phyloP scores from a whole-genome alignment of 2,113 vertebrate species.

The Chitala chitala region DNA sequence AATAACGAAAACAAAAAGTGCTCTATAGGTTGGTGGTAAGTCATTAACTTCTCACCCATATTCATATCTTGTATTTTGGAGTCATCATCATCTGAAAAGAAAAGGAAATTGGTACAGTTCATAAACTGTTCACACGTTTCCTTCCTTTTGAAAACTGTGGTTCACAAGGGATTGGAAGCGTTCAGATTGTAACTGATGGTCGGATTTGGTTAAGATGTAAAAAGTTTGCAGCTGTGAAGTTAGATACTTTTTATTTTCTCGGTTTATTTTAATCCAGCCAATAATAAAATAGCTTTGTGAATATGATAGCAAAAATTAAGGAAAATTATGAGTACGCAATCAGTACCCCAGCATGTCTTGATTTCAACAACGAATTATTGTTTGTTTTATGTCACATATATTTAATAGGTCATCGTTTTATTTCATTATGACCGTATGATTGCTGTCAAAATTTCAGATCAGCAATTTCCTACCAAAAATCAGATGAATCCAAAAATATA shows the following conservation, averaged over 20 bases:
- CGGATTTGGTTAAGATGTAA: neutral
- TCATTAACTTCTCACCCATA: slow-evolving; percentile 63
- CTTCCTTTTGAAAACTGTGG: slow-evolving; percentile 18
- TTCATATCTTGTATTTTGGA: slow-evolving; percentile 62
- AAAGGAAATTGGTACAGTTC: slow-evolving; percentile 51
- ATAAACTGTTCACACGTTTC: slow-evolving; percentile 42
- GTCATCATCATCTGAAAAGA: slow-evolving; percentile 70
- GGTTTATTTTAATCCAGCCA: too few species aligned
- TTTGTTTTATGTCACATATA: too few species aligned
- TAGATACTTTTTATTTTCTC: too few species aligned
- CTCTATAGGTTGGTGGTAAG: slow-evolving; percentile 41
- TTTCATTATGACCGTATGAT: too few species aligned
- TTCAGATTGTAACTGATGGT: neutral
- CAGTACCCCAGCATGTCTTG: too few species aligned
- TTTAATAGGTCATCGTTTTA: too few species aligned
- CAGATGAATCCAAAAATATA: neutral
- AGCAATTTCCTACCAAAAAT: neutral
- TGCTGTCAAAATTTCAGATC: too few species aligned
- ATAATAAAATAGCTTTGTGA: neutral
- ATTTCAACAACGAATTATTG: too few species aligned
- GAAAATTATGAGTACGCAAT: too few species aligned
- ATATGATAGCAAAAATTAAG: neutral
- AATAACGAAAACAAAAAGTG: slow-evolving; percentile 22
- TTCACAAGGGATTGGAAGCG: slow-evolving; percentile 1
- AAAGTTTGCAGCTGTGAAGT: too few species aligned